Percentiles rank a stretch among this genome's conserved stretches.
These are phyloP conservation scores for Chamaea fasciata DNA, from an alignment of 2,113 vertebrate species.

Conservation along the genomic window DNA sequence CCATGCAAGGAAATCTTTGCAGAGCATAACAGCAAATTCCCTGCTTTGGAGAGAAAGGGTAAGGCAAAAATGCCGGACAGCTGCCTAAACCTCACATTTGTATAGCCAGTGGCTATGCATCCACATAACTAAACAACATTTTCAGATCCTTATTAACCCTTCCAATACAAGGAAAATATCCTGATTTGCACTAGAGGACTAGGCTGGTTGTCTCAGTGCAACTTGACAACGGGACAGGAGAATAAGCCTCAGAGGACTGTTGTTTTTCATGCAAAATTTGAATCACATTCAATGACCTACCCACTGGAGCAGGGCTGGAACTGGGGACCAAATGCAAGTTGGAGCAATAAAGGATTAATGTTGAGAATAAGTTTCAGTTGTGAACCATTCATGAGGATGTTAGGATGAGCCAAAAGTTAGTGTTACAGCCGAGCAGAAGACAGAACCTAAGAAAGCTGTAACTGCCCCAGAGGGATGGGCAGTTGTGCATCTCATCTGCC, in stretches of 20 bases:
- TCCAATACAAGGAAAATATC: not conserved
- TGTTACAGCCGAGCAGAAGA: not conserved
- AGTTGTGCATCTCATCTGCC: not conserved
- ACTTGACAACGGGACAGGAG: not conserved
- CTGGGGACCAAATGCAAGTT: not conserved
- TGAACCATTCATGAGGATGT: accelerated
- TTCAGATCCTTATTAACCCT: not conserved
- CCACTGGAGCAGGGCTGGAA: not conserved
- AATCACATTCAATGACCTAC: not conserved
- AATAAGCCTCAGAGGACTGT: not conserved
- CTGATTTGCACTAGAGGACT: not conserved
- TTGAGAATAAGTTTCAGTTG: not conserved
- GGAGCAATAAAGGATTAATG: not conserved
- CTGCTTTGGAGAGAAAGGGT: not conserved
- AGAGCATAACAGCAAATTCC: not conserved
- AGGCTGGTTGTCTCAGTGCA: not conserved
- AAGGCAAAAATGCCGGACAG: not conserved
- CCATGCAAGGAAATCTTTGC: not conserved
- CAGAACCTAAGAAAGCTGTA: accelerated
- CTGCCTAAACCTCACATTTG: not conserved
- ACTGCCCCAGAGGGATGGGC: not conserved
- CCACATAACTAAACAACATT: not conserved
- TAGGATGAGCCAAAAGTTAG: not conserved
- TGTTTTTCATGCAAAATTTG: not conserved
- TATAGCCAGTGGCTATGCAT: not conserved